Base-by-base conservation (phyloP, 1,140 invertebrate genomes). In the Procambarus virginalis region DNA sequence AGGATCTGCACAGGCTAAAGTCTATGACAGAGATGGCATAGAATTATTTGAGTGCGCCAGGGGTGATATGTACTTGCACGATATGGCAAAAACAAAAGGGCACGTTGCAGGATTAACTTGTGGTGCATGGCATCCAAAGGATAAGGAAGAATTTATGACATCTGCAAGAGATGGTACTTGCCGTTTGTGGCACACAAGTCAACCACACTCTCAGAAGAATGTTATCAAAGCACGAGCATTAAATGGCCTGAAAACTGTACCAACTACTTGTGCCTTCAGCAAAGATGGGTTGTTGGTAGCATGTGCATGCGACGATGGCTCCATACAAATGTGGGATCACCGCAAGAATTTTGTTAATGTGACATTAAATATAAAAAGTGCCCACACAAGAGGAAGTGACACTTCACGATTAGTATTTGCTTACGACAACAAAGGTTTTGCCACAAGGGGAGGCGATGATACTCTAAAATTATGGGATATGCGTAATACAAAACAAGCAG, bases 291-390 rank as follows among this genome's bases (percentile, higher is more conserved):
- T 97, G 85, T 95, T 97, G 0, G 96, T 99, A 34, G 97, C 97
- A 0, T 97, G 97, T 84, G 99, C 96, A 0, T 99, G 99, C 93
- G 95, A 96, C 49, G 99, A 99, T 94, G 99, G 99, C 2, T 99
- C 98, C 0, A 96, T 99, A 92, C 98, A 99, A 94, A 97, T 99
- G 94, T 99, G 99, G 99, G 99, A 99, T 94, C 96, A 98, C 80
- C 95, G 98, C 70, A 95, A 95, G 93, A 93, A 93, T 88, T 96
- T 95, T 94, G 95, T 96, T 93, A 94, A 94, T 92, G 97, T 98
- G 0, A 95, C 96, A 0, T 94, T 96, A 78, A 94, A 97, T 55
- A 94, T 98, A 2, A 95, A 98, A 89, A 96, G 95, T 83, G 98
- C 97, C 0, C 99, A 99, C 94, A 94, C 95, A 86, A 96, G 96